Conservation (phyloP, 2,888 invertebrate species). For the Lamellibrachia satsuma region DNA sequence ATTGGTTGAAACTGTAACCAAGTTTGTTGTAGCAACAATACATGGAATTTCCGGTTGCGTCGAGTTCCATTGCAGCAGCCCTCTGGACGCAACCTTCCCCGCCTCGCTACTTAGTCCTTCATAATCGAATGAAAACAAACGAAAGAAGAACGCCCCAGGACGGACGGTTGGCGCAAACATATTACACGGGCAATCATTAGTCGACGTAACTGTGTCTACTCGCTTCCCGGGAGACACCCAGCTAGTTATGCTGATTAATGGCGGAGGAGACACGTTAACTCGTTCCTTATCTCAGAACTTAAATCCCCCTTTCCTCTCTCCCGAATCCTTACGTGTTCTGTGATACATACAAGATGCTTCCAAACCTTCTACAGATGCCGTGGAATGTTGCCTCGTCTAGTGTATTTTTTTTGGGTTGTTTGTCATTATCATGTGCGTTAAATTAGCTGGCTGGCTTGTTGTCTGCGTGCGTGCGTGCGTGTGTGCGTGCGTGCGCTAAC, state of each 20-base stretch:
- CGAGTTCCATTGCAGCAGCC: not conserved
- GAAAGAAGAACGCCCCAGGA: not conserved
- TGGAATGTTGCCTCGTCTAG: not conserved
- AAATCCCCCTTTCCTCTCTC: not conserved
- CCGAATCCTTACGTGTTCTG: not conserved
- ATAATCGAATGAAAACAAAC: slow-evolving; percentile 13
- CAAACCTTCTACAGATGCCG: not conserved
- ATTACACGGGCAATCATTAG: slow-evolving; percentile 3
- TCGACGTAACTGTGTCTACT: slow-evolving; percentile 12
- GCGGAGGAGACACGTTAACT: not conserved
- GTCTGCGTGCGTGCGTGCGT: not conserved
- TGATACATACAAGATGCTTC: not conserved
- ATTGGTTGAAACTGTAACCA: not conserved
- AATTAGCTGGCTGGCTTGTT: not conserved
- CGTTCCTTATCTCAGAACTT: not conserved
- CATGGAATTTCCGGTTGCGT: not conserved
- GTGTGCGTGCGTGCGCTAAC: not conserved
- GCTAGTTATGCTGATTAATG: not conserved
- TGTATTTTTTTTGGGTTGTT: not conserved
- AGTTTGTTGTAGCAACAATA: not conserved
- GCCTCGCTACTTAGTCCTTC: not conserved
- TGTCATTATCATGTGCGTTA: not conserved
- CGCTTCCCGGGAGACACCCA: not conserved
- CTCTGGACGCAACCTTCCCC: not conserved
- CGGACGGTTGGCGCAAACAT: not conserved